Evolutionary conservation across 2,113 vertebrate genomes (phyloP), one percentile per base, ranked within the genome.

Genomic region (Hiodon alosoides): DNA sequence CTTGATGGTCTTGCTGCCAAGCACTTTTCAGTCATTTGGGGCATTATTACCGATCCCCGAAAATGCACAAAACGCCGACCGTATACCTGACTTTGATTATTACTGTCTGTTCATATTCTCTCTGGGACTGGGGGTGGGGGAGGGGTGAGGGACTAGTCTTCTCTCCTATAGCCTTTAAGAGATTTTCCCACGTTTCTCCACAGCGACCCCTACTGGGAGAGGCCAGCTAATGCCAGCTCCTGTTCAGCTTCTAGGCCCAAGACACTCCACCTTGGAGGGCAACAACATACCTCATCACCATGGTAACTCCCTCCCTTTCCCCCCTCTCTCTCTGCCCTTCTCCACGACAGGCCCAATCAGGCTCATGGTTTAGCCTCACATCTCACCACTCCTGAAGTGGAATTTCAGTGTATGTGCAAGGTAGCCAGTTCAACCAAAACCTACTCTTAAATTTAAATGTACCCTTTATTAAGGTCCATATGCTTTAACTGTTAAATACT

Each of bases 281-380:
- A 86, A 79, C 85, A 86, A 75, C 85, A 86, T 81, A 86, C 85
- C 82, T 86, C 85, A 86, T 86, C 85, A 71, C 85, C 85, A 86
- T 86, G 85, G 85, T 86, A 86, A 86, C 78, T 81, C 75, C 80
- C 75, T 81, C 83, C 83, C 82, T 83, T 77, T 79, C 74, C 73
- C 79, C 66, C 75, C 79, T 16, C 59, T 71, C 31, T 64, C 48
- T 59, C 52, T 69, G 57, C 68, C 73, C 17, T 13, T 58, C 58
- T 66, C 53, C 66, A 53, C 76, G 11, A 17, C 61, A 72, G 62
- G 62, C 16, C 51, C 64, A 54, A 14, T 67, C 71, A 64, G 7
- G 46, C 51, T 52, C 55, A 46, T 17, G 47, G 16, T n/a, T 46
- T 17, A 71, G 13, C 53, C 16, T n/a, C 59, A 64, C 7, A 51